phyloP scores from a whole-genome alignment of 2,888 invertebrate genomes.

The Thereva unica region DNA sequence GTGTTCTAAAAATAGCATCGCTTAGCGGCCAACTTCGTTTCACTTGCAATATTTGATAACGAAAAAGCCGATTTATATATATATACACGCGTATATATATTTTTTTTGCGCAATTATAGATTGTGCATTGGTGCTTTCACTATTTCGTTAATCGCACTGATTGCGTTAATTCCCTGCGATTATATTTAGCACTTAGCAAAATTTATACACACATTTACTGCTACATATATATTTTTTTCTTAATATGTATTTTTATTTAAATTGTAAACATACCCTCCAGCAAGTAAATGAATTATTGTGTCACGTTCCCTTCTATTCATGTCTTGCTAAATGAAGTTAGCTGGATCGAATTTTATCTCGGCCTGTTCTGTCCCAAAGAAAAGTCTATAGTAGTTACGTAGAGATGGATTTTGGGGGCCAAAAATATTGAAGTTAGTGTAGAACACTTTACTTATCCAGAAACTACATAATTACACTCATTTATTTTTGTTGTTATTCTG shows the following conservation, averaged over 20 bases:
- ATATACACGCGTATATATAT: too few species aligned
- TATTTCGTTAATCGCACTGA: neutral
- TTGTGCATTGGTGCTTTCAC: neutral
- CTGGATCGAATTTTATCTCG: neutral
- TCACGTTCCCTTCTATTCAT: constrained; percentile 69
- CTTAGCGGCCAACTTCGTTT: constrained; percentile 12
- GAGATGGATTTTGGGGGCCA: too few species aligned
- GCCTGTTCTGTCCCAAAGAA: constrained; percentile 14
- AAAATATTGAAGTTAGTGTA: too few species aligned
- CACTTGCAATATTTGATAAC: neutral
- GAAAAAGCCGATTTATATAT: neutral
- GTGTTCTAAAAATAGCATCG: constrained; percentile 25
- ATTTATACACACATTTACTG: too few species aligned
- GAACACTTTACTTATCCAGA: too few species aligned
- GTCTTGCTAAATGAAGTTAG: constrained; percentile 32
- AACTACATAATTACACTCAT: too few species aligned
- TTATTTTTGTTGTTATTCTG: too few species aligned
- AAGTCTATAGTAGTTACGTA: neutral
- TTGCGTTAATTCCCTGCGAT: neutral
- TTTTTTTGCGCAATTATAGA: constrained; percentile 26
- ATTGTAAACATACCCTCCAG: constrained; percentile 83
- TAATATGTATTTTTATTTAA: neutral
- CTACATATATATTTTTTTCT: neutral
- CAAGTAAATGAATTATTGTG: constrained; percentile 90
- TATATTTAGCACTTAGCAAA: neutral